Evolutionary conservation across 2,113 vertebrate species (phyloP), one percentile per base, ranked within the genome.

Genomic region (Dromaius novaehollandiae): DNA sequence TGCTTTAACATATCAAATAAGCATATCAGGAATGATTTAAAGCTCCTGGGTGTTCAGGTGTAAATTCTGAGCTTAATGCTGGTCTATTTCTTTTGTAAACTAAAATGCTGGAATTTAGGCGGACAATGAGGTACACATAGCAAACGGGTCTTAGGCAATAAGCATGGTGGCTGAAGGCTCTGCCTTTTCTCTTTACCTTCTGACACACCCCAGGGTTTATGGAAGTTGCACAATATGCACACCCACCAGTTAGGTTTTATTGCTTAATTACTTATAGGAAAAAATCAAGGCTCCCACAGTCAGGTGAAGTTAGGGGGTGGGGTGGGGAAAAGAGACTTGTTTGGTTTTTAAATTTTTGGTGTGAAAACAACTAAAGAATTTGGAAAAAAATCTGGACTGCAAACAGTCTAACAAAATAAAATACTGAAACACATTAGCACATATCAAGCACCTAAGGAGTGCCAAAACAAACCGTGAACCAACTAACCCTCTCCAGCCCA

Each of bases 241-340:
- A 96, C 78, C 71, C 86, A 94, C 69, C 73, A 55, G 56, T 90
- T 93, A 89, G 58, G 63, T 95, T 97, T 97, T 95, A 95, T 74
- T 92, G 69, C 56, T 90, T 94, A 94, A 97, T 95, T 96, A 94
- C 91, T 94, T 96, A 86, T 70, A 26, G 24, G 46, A 91, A 91
- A 79, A 84, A 94, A 82, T 70, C 16, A 88, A 80, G 42, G 63
- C 97, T 95, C 93, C 93, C 80, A 94, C 58, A 95, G 82, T 46
- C 36, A 73, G 32, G 40, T 55, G 4, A 71, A 73, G 30, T 14
- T 30, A 17, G 24, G 21, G n/a, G 36, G 44, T 42, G 50, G 26
- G 50, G n/a, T 53, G 36, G n/a, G 26, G 48, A 80, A 82, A 88
- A 11, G 25, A 65, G 36, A 88, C 73, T 22, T 66, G 24, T 51